Conservation (phyloP, 2,113 vertebrate genomes). For the Pipra filicauda region DNA sequence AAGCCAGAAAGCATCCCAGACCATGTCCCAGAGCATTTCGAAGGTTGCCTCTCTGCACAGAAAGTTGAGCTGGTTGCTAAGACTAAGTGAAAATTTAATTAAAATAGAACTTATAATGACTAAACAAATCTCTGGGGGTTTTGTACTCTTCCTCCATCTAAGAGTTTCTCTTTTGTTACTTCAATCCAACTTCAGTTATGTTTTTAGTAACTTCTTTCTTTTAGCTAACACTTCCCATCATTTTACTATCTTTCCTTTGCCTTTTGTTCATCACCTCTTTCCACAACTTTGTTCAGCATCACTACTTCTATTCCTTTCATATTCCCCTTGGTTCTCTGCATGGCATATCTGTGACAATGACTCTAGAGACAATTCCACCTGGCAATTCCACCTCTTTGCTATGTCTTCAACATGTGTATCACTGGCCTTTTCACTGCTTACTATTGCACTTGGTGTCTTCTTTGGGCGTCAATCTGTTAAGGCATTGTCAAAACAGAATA, state of each 20-base stretch:
- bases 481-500: neutral
- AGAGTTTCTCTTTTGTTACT: neutral
- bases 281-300: neutral
- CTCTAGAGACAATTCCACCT: neutral
- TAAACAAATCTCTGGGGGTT: neutral
- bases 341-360: accelerated
- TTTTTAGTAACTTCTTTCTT: neutral
- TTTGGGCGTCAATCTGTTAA: neutral
- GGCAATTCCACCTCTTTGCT: neutral
- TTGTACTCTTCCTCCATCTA: neutral
- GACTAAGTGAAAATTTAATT: neutral
- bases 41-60: neutral
- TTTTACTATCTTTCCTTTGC: neutral
- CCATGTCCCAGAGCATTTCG: neutral
- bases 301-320: neutral
- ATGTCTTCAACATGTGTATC: neutral
- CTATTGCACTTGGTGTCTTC: neutral
- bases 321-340: neutral
- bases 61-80: neutral
- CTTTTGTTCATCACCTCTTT: neutral
- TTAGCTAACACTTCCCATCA: neutral
- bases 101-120: neutral
- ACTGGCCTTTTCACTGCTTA: neutral
- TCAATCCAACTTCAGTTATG: neutral
- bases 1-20: neutral